A percentile compares a stretch with the other conserved stretches of the same genome.
phyloP scores from a whole-genome alignment of 2,797 vertebrate genomes.

The Hyperoplus lanceolatus region DNA sequence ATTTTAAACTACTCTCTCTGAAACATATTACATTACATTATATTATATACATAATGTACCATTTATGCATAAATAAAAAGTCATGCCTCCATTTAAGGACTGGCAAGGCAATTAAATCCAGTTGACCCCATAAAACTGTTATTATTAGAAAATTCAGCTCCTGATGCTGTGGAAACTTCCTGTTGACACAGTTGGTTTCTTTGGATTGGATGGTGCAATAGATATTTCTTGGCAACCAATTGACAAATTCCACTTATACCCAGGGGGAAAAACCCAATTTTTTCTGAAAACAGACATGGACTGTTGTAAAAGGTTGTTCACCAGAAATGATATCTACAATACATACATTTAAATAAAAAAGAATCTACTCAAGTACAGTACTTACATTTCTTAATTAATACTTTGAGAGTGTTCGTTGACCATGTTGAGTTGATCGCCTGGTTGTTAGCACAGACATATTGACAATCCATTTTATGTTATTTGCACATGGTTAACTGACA shows the following conservation, averaged over 20 bases:
- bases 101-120: neutral
- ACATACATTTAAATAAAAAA: neutral
- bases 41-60: neutral
- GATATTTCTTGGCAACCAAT: neutral
- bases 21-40: too few relatives aligned
- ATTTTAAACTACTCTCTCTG: neutral
- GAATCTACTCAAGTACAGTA: neutral
- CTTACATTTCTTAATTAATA: neutral
- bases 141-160: neutral
- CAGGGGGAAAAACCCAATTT: too few relatives aligned
- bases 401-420: constrained; percentile 7
- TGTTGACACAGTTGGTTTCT: neutral
- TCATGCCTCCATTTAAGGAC: neutral
- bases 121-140: neutral
- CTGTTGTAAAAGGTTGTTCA: too few relatives aligned
- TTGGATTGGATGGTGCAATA: neutral
- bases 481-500: constrained; percentile 44
- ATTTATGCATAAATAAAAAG: neutral
- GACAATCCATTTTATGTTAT: constrained; percentile 48
- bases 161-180: neutral
- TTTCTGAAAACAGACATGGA: too few relatives aligned
- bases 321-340: too few relatives aligned
- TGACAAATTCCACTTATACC: neutral
- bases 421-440: constrained; percentile 33
- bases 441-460: constrained; percentile 48